Conservation (phyloP, 2,888 invertebrate species). For the Entomobrya multifasciata region DNA sequence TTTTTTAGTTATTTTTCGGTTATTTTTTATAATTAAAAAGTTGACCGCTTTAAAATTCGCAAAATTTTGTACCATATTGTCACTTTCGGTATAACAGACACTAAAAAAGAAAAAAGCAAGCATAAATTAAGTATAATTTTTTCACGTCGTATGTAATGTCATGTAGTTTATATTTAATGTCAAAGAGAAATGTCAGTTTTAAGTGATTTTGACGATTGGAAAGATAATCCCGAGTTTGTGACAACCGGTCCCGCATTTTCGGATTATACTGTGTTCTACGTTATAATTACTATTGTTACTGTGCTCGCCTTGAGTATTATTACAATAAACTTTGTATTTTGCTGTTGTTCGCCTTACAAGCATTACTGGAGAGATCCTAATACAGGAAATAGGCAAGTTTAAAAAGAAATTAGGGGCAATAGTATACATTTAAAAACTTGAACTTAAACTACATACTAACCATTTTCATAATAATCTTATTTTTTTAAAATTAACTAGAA, state of each 20-base stretch:
- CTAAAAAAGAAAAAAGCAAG: no score
- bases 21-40: no score
- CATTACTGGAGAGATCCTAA: conserved; percentile 88
- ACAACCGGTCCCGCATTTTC: conserved; percentile 81
- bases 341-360: conserved; percentile 90
- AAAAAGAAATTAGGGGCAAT: not conserved
- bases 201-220: conserved; percentile 85
- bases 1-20: no score
- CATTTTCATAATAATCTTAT: no score
- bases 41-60: no score
- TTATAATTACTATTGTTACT: conserved; percentile 89
- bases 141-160: not conserved
- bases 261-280: conserved; percentile 93
- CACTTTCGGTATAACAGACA: no score
- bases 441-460: not conserved
- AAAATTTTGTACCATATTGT: no score
- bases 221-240: conserved; percentile 85
- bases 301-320: conserved; percentile 87
- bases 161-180: not conserved
- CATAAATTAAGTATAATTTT: no score
- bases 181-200: conserved; percentile 86
- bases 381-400: conserved; percentile 79
- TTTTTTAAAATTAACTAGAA: conserved; percentile 83
- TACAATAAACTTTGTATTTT: conserved; percentile 89
- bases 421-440: no score